These are phyloP conservation scores for Cataglyphis albicans DNA, from an alignment of 2,888 invertebrate genomes.

Conservation along the genomic window DNA sequence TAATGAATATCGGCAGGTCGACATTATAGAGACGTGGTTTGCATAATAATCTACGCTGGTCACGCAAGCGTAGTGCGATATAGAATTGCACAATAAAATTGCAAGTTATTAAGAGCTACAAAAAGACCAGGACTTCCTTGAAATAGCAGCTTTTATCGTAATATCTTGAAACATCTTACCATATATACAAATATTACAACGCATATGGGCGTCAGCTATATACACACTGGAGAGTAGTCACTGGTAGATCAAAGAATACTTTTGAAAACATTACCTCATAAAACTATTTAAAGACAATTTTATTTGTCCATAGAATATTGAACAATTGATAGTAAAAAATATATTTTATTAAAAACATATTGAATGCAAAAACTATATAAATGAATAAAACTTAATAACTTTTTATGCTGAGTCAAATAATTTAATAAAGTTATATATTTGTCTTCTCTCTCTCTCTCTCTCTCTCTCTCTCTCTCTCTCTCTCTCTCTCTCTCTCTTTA, in stretches of 20 bases:
- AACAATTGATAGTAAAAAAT: neutral
- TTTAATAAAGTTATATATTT: neutral
- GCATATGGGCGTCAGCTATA: neutral
- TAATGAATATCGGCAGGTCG: slow-evolving; percentile 1
- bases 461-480: neutral
- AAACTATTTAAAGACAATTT: slow-evolving; percentile 1
- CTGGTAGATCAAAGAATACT: slow-evolving; percentile 1
- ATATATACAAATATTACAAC: neutral
- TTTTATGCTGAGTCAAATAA: neutral
- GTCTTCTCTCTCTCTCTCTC: neutral
- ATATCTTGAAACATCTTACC: neutral
- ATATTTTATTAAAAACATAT: neutral
- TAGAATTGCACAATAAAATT: neutral
- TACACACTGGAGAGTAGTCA: no score
- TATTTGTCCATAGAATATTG: neutral
- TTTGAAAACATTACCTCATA: neutral
- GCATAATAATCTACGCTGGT: neutral
- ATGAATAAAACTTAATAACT: neutral
- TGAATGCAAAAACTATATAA: neutral
- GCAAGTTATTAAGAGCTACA: slow-evolving; percentile 5
- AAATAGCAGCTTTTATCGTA: neutral
- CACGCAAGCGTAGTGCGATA: slow-evolving; percentile 4
- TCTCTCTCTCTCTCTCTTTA: neutral
- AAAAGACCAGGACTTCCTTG: neutral
- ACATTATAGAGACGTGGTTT: slow-evolving; percentile 27